phyloP scores from a whole-genome alignment of 2,888 invertebrate genomes.

The Dynastes maya region DNA sequence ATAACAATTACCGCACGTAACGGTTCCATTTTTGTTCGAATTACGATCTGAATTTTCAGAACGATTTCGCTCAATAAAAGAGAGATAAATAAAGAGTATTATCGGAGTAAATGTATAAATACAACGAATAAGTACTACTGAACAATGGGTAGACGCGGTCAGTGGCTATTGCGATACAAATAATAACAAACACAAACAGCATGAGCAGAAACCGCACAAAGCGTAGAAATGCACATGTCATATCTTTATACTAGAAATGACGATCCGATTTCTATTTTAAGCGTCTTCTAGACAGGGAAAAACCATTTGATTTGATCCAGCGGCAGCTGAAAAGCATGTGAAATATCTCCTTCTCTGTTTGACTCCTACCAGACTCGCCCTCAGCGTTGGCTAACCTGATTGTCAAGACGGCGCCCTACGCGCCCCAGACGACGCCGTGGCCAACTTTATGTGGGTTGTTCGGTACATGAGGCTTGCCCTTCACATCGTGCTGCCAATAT shows the following conservation, averaged over 20 bases:
- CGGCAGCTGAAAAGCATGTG: slow-evolving; percentile 9
- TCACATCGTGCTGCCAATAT: slow-evolving; percentile 47
- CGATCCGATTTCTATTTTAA: slow-evolving; percentile 38
- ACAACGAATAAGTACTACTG: slow-evolving; percentile 9
- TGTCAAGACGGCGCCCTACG: slow-evolving; percentile 53
- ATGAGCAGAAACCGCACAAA: slow-evolving; percentile 5
- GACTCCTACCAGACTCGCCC: slow-evolving; percentile 42
- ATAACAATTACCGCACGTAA: too few relatives aligned
- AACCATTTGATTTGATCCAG: slow-evolving; percentile 26
- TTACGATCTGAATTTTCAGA: slow-evolving; percentile 39
- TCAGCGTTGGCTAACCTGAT: slow-evolving; percentile 48
- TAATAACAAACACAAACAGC: slow-evolving; percentile 28
- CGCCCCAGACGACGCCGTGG: slow-evolving; percentile 57
- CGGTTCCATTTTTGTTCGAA: background rate
- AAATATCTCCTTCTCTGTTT: background rate
- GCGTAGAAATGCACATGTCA: background rate
- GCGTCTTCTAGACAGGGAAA: slow-evolving; percentile 36
- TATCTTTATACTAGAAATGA: slow-evolving; percentile 2
- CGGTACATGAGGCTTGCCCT: slow-evolving; percentile 50
- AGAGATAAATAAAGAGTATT: slow-evolving; percentile 27
- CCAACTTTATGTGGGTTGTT: slow-evolving; percentile 57
- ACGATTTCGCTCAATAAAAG: slow-evolving; percentile 41
- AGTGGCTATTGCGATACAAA: slow-evolving; percentile 12
- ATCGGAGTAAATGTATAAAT: background rate
- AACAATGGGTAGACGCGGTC: background rate